phyloP scores from a whole-genome alignment of 2,113 vertebrate genomes.

The Pachyramphus minor region DNA sequence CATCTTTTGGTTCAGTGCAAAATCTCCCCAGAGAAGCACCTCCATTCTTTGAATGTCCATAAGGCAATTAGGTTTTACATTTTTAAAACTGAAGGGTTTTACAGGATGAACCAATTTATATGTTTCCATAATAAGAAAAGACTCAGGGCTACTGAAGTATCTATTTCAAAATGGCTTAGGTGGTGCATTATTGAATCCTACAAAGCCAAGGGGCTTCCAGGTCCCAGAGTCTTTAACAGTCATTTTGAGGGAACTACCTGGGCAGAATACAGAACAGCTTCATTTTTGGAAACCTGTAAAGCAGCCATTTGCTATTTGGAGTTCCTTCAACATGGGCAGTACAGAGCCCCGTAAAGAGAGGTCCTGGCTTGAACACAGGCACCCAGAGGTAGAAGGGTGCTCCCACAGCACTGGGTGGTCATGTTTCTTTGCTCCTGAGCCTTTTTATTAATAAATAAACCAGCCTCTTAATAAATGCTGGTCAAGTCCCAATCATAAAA shows the following conservation, averaged over 20 bases:
- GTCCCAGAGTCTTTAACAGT: slow-evolving; percentile 61
- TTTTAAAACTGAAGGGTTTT: slow-evolving; percentile 63
- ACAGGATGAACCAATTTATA: slow-evolving; percentile 57
- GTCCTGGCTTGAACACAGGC: neutral
- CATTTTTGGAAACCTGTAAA: slow-evolving; percentile 33
- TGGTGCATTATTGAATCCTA: slow-evolving; percentile 67
- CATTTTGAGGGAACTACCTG: slow-evolving; percentile 52
- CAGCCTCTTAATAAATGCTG: slow-evolving; percentile 8
- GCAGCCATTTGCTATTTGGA: slow-evolving; percentile 11
- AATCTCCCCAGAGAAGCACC: slow-evolving; percentile 66
- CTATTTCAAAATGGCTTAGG: slow-evolving; percentile 63
- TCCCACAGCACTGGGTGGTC: neutral
- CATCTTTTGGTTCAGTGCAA: slow-evolving; percentile 66
- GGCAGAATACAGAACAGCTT: slow-evolving; percentile 65
- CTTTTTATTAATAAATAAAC: neutral
- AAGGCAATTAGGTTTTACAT: slow-evolving; percentile 74
- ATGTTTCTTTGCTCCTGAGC: neutral
- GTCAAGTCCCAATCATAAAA: neutral
- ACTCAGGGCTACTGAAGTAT: slow-evolving; percentile 46
- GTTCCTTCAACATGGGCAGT: neutral
- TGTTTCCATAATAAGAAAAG: slow-evolving; percentile 61
- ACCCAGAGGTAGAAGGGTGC: neutral
- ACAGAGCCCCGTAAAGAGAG: neutral
- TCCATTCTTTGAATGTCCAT: slow-evolving; percentile 69
- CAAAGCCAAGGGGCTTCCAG: slow-evolving; percentile 68